phyloP scores from a whole-genome alignment of 2,797 vertebrate genomes.

The Otolemur crassicaudatus region DNA sequence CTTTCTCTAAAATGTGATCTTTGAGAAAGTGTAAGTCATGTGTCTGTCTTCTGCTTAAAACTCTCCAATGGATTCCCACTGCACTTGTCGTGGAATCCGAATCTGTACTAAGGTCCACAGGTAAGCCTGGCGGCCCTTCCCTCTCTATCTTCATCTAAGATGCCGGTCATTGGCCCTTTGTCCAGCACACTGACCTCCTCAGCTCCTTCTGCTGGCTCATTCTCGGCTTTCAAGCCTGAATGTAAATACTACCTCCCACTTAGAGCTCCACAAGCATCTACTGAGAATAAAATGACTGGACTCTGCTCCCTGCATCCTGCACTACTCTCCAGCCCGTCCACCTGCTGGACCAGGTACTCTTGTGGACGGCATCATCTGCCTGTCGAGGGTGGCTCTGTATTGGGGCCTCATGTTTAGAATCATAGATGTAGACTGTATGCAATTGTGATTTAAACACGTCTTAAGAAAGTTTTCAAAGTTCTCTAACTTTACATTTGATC shows the following conservation, averaged over 20 bases:
- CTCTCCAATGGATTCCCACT: neutral
- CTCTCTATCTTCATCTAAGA: neutral
- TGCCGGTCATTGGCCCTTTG: neutral
- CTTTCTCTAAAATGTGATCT: neutral
- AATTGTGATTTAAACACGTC: neutral
- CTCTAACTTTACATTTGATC: neutral
- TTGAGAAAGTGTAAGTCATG: neutral
- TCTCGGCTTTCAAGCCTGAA: neutral
- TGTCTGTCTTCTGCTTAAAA: neutral
- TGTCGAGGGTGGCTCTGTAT: neutral
- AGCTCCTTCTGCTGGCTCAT: neutral
- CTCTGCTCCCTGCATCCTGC: fast-evolving
- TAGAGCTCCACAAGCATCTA: neutral
- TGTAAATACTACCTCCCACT: neutral
- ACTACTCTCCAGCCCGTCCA: fast-evolving
- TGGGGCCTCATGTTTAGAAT: neutral
- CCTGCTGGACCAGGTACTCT: fast-evolving
- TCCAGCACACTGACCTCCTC: neutral
- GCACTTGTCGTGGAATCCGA: neutral
- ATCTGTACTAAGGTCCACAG: neutral
- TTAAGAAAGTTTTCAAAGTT: neutral
- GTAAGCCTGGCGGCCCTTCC: neutral
- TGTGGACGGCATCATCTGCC: neutral
- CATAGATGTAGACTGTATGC: neutral
- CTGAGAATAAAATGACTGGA: neutral